Base-by-base conservation (phyloP, 2,113 vertebrate genomes). In the Bufo bufo region DNA sequence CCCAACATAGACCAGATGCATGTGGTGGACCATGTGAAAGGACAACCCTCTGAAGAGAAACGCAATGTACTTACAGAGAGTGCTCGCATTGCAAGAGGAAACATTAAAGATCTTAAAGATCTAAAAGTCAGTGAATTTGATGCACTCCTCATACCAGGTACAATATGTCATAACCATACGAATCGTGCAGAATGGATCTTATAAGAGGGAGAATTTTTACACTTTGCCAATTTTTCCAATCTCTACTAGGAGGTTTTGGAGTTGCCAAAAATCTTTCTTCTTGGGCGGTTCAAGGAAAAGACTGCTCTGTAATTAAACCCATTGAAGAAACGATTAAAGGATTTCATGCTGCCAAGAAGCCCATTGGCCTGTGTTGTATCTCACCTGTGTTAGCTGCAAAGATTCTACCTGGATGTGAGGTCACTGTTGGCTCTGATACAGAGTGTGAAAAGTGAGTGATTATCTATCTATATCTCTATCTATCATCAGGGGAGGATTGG, bases 281-380 rank as follows among this genome's bases (percentile, higher is more conserved):
- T 87, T 97, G 96, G 96, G 97, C 96, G 33, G 94, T 94, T 2
- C 93, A 97, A 66, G 96, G 95, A 43, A 97, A 96, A 89, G 91
- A 96, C 77, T 97, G 92, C 90, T 92, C 89, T 0, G 0, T 98
- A 63, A 91, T 89, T 78, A 91, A 93, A 6, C 90, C 92, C 0
- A 89, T 97, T 45, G 96, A 97, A 90, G 94, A 90, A 0, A n/a
- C 93, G 23, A 93, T 97, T 85, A 94, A 92, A 91, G 94, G 84
- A 3, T 97, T 97, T 90, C 95, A 96, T 0, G 81, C 93, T 66
- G 95, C 96, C 17, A 92, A 92, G 54, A 98, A 97, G 84, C 96
- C 97, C 43, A 92, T 97, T 19, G 97, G 95, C n/a, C 93, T 98
- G 87, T 98, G 96, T 91, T 97, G 97, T 92, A 97, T 98, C 56